Base-by-base conservation (phyloP, 2,113 vertebrate genomes). In the cat (Felis catus) region DNA sequence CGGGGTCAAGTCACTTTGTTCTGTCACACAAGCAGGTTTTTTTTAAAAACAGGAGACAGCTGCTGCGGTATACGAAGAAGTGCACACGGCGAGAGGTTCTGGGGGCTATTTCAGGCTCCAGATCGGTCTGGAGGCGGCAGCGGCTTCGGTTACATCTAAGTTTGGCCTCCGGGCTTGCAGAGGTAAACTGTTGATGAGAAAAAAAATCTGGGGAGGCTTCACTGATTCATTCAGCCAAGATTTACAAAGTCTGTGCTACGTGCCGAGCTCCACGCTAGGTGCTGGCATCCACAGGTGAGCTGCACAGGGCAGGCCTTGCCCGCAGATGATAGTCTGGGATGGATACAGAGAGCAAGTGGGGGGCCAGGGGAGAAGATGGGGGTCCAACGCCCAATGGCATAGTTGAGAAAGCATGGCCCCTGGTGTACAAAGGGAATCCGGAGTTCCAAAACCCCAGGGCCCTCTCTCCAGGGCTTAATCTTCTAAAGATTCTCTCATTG, bases 41-140 rank as follows among this genome's bases (percentile, higher is more conserved):
- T 14, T 61, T 61, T 61, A 9, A 23, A 5, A 83, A 83, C 36
- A 73, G 55, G 55, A 21, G 19, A 15, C 48, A 39, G 53, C 94
- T 83, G 95, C 92, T 88, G 71, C 36, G 31, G 65, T 33, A n/a
- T 58, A 76, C 7, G 58, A 89, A 96, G 86, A 66, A 29, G n/a
- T 16, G 1, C 1, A 12, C 61, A 6, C 4, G 48, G 87, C 66
- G 2, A 79, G n/a, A 92, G 87, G 70, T 45, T 65, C 14, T 7
- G 51, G 71, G 89, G 76, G 87, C 84, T 96, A 97, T 94, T 81
- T 93, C 65, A 45, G 94, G 95, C 71, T 79, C 63, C 1, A 7
- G 31, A 80, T 91, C 21, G 36, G 95, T 73, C 81, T 29, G 71
- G 73, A 13, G 73, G 71, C 8, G 51, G 65, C 88, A 66, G 80